Percentiles rank a stretch among this genome's conserved stretches.
Evolutionary conservation across 2,797 vertebrate genomes (phyloP).

Genomic region (Spheniscus humboldti): DNA sequence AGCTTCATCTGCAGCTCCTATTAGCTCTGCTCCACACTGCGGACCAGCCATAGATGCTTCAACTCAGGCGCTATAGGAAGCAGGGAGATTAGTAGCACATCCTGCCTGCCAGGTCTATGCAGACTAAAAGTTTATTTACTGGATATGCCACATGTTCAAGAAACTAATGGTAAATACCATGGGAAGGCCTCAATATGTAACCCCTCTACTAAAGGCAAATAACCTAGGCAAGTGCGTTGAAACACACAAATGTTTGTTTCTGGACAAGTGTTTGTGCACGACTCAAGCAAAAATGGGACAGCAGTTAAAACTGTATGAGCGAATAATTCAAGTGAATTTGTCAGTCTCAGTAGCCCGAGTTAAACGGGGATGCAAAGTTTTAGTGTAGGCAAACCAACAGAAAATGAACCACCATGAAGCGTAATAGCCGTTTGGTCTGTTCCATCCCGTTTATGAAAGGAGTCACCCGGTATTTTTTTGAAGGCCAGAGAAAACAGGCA

Average conservation of each 20-base stretch:
- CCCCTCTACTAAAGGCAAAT: background rate
- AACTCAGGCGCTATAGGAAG: background rate
- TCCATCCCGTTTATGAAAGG: background rate
- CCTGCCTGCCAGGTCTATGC: background rate
- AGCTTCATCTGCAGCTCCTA: background rate
- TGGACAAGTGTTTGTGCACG: background rate
- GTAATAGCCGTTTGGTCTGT: rapidly evolving
- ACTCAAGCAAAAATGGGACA: background rate
- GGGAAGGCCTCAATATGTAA: background rate
- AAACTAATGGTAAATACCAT: background rate
- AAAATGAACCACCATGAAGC: background rate
- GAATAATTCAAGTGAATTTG: background rate
- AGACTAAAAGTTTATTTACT: background rate
- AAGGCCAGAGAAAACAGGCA: background rate
- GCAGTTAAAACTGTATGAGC: background rate
- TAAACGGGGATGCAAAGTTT: background rate
- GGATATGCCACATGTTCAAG: background rate
- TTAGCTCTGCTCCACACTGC: background rate
- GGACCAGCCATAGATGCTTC: background rate
- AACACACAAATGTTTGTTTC: background rate
- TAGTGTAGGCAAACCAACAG: background rate
- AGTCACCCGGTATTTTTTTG: background rate
- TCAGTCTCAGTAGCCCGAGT: rapidly evolving
- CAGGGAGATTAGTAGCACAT: background rate
- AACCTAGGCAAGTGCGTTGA: background rate